Base-by-base conservation (phyloP, 2,113 vertebrate genomes). In the Pandion haliaetus region DNA sequence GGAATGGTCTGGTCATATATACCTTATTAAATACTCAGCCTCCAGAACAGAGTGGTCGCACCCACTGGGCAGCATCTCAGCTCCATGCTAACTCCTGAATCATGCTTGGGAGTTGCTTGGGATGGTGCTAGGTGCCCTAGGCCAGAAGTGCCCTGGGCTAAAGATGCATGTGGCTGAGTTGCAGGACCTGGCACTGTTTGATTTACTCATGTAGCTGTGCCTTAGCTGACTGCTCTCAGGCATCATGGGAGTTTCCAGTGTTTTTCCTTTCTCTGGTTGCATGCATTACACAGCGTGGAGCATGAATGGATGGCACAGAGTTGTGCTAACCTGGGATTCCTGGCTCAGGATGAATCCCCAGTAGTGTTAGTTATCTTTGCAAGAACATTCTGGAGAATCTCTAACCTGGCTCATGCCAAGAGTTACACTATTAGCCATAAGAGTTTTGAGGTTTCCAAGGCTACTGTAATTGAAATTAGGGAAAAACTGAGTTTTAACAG, bases 241-340 rank as follows among this genome's bases (percentile, higher is more conserved):
- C 8, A 6, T 3, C 3, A 12, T 0, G 1, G 40, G 38, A 40
- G n/a, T 7, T 59, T 66, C 50, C 45, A 77, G 58, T 0, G 0
- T 61, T 28, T n/a, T 3, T 72, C 45, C 42, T 44, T 24, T 52
- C 57, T 24, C n/a, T 50, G 40, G 40, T 25, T 36, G 17, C 10
- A 3, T n/a, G 25, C 34, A 6, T 47, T 31, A 25, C 4, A 2
- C 17, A 12, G 28, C 4, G 9, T 49, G 63, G 58, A 47, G 34
- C 34, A 3, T 8, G 29, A 69, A 15, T 10, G 29, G 50, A 25
- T 54, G 40, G 58, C 63, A 18, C 24, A 29, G 50, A 9, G 26
- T 26, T 40, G 55, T 45, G 42, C 44, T 50, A 24, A 26, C 25
- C 50, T 32, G 38, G 25, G 10, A 10, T 47, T 82, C 36, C 42